Evolutionary conservation across 2,113 vertebrate genomes (phyloP).

Genomic region (Monarcha castaneiventris): DNA sequence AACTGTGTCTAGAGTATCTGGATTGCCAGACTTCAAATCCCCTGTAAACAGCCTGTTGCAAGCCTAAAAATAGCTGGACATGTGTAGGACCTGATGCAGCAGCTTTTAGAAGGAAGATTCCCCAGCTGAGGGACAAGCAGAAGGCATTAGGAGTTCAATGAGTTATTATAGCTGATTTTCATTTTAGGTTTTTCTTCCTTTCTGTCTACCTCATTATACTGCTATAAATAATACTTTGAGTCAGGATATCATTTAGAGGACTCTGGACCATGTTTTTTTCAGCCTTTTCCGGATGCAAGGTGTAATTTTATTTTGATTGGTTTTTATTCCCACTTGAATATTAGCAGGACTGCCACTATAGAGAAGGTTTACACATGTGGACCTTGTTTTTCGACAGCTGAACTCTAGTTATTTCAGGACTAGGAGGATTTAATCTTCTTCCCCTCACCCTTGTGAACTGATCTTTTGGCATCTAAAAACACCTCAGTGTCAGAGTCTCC

Average conservation of each 20-base stretch:
- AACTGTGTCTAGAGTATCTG: conserved; percentile 66
- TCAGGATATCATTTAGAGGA: background rate
- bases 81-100: conserved; percentile 56
- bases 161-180: background rate
- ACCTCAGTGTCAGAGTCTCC: background rate
- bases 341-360: background rate
- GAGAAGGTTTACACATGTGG: background rate
- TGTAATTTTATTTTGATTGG: background rate
- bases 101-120: conserved; percentile 45
- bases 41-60: conserved; percentile 59
- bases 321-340: background rate
- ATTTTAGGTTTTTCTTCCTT: background rate
- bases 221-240: background rate
- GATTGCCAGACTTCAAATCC: conserved; percentile 65
- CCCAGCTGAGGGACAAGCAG: background rate
- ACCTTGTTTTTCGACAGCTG: background rate
- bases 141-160: background rate
- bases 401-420: background rate
- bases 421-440: background rate
- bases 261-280: background rate
- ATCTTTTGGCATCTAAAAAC: background rate
- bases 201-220: background rate
- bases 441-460: background rate
- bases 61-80: conserved; percentile 63
- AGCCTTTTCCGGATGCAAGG: background rate